Evolutionary conservation across 2,797 vertebrate species (phyloP).

Genomic region (Muraenolepis orangiensis): DNA sequence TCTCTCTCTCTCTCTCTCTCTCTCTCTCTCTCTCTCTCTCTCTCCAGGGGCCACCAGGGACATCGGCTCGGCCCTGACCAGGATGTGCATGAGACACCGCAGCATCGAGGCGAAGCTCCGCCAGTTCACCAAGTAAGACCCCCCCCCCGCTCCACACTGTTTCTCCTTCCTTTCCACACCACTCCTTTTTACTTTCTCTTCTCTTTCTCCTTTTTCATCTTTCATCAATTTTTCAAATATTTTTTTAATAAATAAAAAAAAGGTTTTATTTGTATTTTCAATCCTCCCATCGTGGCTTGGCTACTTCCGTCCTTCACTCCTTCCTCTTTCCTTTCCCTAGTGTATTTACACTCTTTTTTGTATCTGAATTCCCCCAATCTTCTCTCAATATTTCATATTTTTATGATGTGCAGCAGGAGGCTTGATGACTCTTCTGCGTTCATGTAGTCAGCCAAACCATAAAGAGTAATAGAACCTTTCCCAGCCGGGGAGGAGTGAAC

Average conservation of each 20-base stretch:
- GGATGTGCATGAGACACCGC: slow-evolving; percentile 97
- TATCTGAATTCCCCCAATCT: not conserved
- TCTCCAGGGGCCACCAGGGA: slow-evolving; percentile 88
- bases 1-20: not conserved
- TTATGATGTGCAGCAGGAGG: not conserved
- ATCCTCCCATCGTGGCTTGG: not conserved
- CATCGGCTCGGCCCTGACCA: slow-evolving; percentile 91
- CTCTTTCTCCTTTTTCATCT: not conserved
- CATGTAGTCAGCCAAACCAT: not conserved
- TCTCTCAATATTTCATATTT: not conserved
- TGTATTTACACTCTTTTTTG: not conserved
- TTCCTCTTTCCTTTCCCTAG: not conserved
- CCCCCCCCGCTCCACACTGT: not conserved
- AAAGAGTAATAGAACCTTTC: not conserved
- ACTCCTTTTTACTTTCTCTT: not conserved
- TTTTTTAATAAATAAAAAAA: too few relatives aligned
- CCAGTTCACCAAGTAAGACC: slow-evolving; percentile 92
- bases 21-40: not conserved
- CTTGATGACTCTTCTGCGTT: not conserved
- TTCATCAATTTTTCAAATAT: too few relatives aligned
- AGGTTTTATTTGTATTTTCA: not conserved
- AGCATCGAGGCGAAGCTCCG: slow-evolving; percentile 96
- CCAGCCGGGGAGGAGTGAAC: not conserved
- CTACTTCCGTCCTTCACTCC: not conserved
- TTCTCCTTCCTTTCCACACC: not conserved